A percentile compares a stretch with the other conserved stretches of the same genome.
Conservation (phyloP, 2,797 vertebrate species). For the Cossypha heuglini region DNA sequence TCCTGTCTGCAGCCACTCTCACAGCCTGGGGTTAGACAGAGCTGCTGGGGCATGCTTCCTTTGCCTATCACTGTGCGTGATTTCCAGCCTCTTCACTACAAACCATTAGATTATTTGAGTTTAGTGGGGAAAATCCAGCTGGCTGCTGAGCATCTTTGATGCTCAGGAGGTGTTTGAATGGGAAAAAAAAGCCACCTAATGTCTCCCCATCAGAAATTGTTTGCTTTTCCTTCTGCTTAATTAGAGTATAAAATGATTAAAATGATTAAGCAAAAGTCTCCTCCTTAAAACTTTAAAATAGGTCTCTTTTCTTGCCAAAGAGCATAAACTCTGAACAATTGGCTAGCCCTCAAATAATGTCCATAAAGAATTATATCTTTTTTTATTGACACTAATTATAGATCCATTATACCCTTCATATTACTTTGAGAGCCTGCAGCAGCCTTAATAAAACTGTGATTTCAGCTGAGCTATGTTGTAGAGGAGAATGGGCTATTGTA, state of each 20-base stretch:
- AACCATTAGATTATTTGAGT: background rate
- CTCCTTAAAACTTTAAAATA: background rate
- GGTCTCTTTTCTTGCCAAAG: background rate
- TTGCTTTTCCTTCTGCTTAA: background rate
- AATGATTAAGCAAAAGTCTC: background rate
- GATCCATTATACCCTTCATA: background rate
- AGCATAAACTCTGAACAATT: background rate
- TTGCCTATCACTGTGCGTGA: background rate
- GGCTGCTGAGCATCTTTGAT: background rate
- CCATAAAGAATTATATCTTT: background rate
- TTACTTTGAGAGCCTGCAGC: background rate
- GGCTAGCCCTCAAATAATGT: background rate
- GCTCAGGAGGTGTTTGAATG: background rate
- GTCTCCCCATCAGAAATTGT: background rate
- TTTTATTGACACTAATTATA: slow-evolving; percentile 19
- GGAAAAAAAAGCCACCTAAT: background rate
- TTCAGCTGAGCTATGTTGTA: background rate
- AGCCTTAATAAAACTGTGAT: background rate
- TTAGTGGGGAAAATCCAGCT: background rate
- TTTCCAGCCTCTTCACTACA: background rate
- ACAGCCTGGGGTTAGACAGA: background rate
- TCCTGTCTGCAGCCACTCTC: background rate
- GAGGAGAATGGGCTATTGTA: background rate
- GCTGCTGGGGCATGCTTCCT: background rate
- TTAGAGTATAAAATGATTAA: background rate